phyloP scores from a whole-genome alignment of 1,140 invertebrate genomes.

The Bombus huntii region DNA sequence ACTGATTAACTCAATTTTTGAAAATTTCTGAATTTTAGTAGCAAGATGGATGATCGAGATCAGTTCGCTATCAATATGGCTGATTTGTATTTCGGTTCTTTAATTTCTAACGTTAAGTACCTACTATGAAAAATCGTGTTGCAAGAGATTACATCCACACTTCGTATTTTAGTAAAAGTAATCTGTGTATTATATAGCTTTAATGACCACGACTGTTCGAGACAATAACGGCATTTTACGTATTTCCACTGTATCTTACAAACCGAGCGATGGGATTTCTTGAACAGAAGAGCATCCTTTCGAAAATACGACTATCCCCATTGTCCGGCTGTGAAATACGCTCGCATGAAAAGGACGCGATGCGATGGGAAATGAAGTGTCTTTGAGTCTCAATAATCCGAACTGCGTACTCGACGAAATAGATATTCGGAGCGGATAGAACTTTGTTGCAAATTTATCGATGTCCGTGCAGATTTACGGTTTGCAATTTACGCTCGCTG shows the following conservation, averaged over 20 bases:
- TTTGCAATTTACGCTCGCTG: slow-evolving; percentile 47
- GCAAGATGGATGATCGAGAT: too few relatives aligned
- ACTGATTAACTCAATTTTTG: not conserved
- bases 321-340: not conserved
- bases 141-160: not conserved
- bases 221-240: not conserved
- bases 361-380: slow-evolving; percentile 16
- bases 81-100: too few relatives aligned
- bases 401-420: not conserved
- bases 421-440: slow-evolving; percentile 39
- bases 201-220: not conserved
- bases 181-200: not conserved
- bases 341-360: not conserved
- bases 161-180: not conserved
- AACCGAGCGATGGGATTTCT: not conserved
- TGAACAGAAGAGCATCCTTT: not conserved
- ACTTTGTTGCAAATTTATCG: slow-evolving; percentile 56
- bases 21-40: not conserved
- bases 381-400: slow-evolving; percentile 19
- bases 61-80: too few relatives aligned
- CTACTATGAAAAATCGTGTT: not conserved
- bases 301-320: not conserved
- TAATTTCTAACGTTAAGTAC: not conserved
- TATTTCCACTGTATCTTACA: not conserved
- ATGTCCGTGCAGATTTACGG: slow-evolving; percentile 38